These are phyloP conservation scores for Cottus gobio DNA, from an alignment of 2,113 vertebrate species.

Conservation along the genomic window DNA sequence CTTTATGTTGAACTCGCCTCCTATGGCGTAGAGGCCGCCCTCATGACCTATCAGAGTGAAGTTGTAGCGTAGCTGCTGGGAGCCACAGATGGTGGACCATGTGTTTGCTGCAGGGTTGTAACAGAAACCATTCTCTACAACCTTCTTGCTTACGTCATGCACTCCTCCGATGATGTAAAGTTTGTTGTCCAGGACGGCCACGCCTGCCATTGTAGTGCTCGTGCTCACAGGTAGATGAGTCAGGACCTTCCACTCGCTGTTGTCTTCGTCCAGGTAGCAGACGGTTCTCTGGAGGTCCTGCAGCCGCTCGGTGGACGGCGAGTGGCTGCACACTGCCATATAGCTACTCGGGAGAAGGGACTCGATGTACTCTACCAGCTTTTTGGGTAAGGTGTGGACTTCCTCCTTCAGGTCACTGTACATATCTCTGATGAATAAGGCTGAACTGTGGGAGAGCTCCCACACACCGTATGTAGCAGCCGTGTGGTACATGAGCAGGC, in stretches of 20 bases:
- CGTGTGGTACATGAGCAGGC: slow-evolving; percentile 89
- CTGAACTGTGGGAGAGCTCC: slow-evolving; percentile 84
- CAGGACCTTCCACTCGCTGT: slow-evolving; percentile 88
- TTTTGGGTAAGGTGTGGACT: slow-evolving; percentile 77
- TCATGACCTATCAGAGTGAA: slow-evolving; percentile 87
- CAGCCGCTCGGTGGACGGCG: slow-evolving; percentile 85
- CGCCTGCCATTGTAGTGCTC: slow-evolving; percentile 93
- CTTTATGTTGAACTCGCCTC: slow-evolving; percentile 87
- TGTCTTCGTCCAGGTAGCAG: slow-evolving; percentile 91
- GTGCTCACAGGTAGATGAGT: slow-evolving; percentile 87
- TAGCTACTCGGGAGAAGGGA: slow-evolving; percentile 88
- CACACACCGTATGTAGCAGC: slow-evolving; percentile 88
- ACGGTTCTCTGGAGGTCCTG: slow-evolving; percentile 90
- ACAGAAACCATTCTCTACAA: slow-evolving; percentile 91
- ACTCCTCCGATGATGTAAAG: slow-evolving; percentile 94
- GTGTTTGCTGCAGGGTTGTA: slow-evolving; percentile 82
- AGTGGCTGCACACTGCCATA: slow-evolving; percentile 89
- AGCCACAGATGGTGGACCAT: slow-evolving; percentile 88
- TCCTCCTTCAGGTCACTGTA: slow-evolving; percentile 83
- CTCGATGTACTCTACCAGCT: slow-evolving; percentile 86
- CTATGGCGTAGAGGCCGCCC: slow-evolving; percentile 87
- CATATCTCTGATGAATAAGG: slow-evolving; percentile 90
- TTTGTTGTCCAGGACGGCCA: slow-evolving; percentile 89
- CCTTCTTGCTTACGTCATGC: slow-evolving; percentile 88
- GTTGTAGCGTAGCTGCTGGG: slow-evolving; percentile 91